Evolutionary conservation across 1,140 invertebrate genomes (phyloP), one percentile per base, ranked within the genome.

Genomic region (Stenopsyche tienmushanensis): DNA sequence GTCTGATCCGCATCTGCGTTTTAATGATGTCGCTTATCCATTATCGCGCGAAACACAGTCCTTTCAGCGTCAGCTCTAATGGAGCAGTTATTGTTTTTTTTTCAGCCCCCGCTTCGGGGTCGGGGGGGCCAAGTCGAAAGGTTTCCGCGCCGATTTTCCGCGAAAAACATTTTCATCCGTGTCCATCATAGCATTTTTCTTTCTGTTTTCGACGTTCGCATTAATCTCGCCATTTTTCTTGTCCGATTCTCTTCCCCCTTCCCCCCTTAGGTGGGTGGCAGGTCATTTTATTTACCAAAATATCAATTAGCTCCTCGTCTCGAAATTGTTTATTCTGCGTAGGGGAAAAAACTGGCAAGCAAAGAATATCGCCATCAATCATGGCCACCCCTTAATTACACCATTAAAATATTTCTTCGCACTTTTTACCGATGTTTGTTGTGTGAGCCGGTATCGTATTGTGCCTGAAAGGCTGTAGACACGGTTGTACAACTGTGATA

Each of bases 141-240:
- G 5, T 34, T 34, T 34, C 29, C 29, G 29, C 13, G 5, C 5
- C 29, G 29, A 34, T 34, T 34, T 34, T 34, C 29, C 29, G 29
- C 25, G 34, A 57, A 42, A 57, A 57, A 57, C 29, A 57, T 47
- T 60, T 60, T 60, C 39, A 44, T 58, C 24, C 41, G 52, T 34
- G 53, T 55, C 53, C 53, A 55, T 57, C 54, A 57, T 42, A 41
- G 13, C 34, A 15, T 60, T 60, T 47, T 60, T 47, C 42, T 47
- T 26, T 60, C 57, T 60, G 57, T n/a, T 60, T 47, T 60, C 42
- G 57, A 60, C 57, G 57, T 60, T 60, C 57, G 57, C 57, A 60
- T 60, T 60, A 60, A 60, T 60, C 57, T 60, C 57, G 42, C 42
- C 57, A 60, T 60, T 60, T 60, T 60, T 60, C 57, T 60, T 60